phyloP scores from a whole-genome alignment of 2,888 invertebrate genomes.

The Lymantria dispar region DNA sequence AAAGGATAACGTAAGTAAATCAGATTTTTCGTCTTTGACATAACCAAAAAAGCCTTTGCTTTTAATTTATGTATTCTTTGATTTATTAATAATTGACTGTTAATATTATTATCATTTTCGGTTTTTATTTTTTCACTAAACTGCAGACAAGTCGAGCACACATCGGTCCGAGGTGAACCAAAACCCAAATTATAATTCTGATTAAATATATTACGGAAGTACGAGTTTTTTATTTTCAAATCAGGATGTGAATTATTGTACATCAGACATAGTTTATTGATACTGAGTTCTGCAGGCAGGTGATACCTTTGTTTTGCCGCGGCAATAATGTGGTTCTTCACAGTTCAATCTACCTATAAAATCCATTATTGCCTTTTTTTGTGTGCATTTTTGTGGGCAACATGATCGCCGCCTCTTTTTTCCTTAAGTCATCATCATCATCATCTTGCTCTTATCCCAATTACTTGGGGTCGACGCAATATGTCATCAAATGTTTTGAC shows the following conservation, averaged over 20 bases:
- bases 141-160: constrained; percentile 10
- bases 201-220: too few relatives aligned
- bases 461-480: too few relatives aligned
- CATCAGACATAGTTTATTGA: too few relatives aligned
- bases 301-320: constrained; percentile 14
- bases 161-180: constrained; percentile 18
- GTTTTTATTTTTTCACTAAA: constrained; percentile 1
- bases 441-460: too few relatives aligned
- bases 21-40: constrained; percentile 9
- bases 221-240: too few relatives aligned
- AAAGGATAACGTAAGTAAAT: constrained; percentile 13
- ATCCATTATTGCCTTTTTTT: constrained; percentile 16
- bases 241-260: too few relatives aligned
- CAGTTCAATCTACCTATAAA: constrained; percentile 24
- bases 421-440: constrained; percentile 12
- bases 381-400: constrained; percentile 10
- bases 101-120: too few relatives aligned
- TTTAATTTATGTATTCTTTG: constrained; percentile 8
- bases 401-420: constrained; percentile 19
- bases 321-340: constrained; percentile 29
- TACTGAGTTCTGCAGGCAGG: too few relatives aligned
- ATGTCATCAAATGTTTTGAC: too few relatives aligned
- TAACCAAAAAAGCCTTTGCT: constrained; percentile 10
- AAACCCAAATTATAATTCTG: constrained; percentile 13
- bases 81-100: constrained; percentile 2